These are phyloP conservation scores for Craseonycteris thonglongyai DNA, from an alignment of 2,113 vertebrate genomes.

Conservation along the genomic window DNA sequence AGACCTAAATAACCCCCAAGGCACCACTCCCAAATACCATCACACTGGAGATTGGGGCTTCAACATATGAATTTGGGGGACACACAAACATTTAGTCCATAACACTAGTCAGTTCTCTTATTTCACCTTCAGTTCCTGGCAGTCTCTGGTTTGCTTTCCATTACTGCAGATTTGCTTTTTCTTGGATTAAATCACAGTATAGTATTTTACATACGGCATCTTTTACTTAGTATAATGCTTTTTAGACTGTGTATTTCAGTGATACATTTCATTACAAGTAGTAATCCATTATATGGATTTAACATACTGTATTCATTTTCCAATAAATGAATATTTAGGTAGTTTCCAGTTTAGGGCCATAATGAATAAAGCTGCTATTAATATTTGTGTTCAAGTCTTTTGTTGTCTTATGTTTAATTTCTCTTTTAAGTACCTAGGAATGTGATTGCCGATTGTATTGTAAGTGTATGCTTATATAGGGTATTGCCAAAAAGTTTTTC, in stretches of 20 bases:
- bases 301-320: neutral
- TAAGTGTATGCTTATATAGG: neutral
- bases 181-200: neutral
- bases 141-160: neutral
- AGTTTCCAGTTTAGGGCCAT: neutral
- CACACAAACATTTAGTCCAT: neutral
- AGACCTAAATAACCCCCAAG: neutral
- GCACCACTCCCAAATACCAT: neutral
- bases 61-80: neutral
- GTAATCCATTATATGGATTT: neutral
- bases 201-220: neutral
- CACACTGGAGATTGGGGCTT: neutral
- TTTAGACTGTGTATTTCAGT: neutral
- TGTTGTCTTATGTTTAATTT: slow-evolving; percentile 4
- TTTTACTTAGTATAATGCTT: neutral
- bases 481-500: neutral
- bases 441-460: neutral
- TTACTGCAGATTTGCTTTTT: neutral
- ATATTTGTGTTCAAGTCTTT: slow-evolving; percentile 1
- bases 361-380: neutral
- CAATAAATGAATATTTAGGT: slow-evolving; percentile 16
- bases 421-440: neutral
- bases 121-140: neutral
- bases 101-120: neutral
- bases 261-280: neutral